Base-by-base conservation (phyloP, 2,888 invertebrate genomes). In the Trissoscelio sp. region DNA sequence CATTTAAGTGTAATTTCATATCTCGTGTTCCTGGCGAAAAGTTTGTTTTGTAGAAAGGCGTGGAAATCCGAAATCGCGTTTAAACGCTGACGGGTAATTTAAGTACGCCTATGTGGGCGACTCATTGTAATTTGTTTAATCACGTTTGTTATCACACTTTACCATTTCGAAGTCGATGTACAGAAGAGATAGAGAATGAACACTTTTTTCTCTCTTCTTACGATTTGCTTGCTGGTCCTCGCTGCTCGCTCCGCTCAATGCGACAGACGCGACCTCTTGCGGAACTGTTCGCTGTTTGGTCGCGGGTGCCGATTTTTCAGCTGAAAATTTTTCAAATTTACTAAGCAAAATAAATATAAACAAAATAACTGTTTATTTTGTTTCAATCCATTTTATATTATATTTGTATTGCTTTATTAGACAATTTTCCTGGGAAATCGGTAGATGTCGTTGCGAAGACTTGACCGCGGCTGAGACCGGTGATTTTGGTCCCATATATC, bases 401-500 rank as follows among this genome's bases (percentile, higher is more conserved):
- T n/a, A n/a, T n/a, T n/a, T n/a, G n/a, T n/a, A n/a, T n/a, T n/a
- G n/a, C 31, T 31, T 31, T 31, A 31, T 31, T 31, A 7, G 31
- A 7, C 6, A 31, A 31, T 31, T 16, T 53, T 37, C 20, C 31
- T 62, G 60, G 46, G 20, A 77, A 67, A 83, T 79, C 57, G 51
- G 57, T 28, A 62, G 62, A 44, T 67, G 46, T 78, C 73, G 84
- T 48, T 44, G 58, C 79, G 79, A 81, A 86, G 81, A 81, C 82
- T 83, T 28, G 39, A 84, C 67, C 77, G 82, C 85, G 73, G 84
- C 85, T 84, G 92, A 92, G 93, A 92, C 93, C 93, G 94, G 95
- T 95, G 95, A 95, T 94, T 94, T 96, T 95, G 94, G 95, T 96
- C 96, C 96, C 96, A 97, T 97, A 97, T 97, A 97, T 97, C 97